These are phyloP conservation scores for Nephrotoma flavescens DNA, from an alignment of 2,888 invertebrate species.

Conservation along the genomic window DNA sequence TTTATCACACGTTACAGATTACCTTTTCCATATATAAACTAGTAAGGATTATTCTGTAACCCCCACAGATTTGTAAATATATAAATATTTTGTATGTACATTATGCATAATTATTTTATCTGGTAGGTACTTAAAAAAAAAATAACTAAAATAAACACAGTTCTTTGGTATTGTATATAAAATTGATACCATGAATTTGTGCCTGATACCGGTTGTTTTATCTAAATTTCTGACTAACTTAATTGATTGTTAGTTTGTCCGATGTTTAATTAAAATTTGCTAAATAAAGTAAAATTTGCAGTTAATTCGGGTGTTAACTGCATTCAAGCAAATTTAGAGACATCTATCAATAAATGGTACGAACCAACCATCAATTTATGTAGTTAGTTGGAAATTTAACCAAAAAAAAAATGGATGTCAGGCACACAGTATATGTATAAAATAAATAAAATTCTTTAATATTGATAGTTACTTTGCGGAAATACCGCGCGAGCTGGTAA, in stretches of 20 bases:
- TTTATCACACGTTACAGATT: neutral
- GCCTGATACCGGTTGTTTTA: no score
- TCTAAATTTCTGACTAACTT: no score
- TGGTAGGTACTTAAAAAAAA: neutral
- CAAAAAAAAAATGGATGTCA: no score
- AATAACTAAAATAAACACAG: neutral
- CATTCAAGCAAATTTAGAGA: no score
- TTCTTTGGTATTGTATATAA: neutral
- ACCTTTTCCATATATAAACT: neutral
- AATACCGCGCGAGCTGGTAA: conserved; percentile 60
- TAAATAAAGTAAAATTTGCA: no score
- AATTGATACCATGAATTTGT: neutral
- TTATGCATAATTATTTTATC: neutral
- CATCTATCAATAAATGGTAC: no score
- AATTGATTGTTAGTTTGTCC: no score
- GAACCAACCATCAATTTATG: no score
- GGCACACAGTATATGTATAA: neutral
- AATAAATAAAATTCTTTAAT: conserved; percentile 14
- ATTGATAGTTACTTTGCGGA: conserved; percentile 34
- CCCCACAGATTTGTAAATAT: neutral
- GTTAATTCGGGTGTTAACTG: no score
- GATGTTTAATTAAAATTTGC: no score
- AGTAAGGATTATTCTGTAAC: neutral
- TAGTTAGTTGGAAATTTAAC: no score
- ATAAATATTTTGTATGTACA: neutral